Base-by-base conservation (phyloP, 1,140 invertebrate species). In the Brachionus angularis region DNA sequence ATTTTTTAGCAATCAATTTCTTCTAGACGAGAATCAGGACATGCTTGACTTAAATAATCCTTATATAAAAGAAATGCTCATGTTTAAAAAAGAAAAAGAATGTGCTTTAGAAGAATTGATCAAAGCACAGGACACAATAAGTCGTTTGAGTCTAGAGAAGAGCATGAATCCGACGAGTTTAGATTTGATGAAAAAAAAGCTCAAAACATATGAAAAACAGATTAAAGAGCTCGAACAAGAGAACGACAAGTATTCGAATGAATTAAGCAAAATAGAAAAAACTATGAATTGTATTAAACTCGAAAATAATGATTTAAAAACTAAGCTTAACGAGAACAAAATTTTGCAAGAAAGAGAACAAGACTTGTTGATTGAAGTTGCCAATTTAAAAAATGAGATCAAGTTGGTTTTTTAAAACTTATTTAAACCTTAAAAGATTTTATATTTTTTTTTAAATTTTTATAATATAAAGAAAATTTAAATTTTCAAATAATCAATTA, bases 41-140 rank as follows among this genome's bases (percentile, higher is more conserved):
- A 67, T 10, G 33, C 62, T 67, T 18, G 62, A 67, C 8, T 29
- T 27, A 12, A 36, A 67, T 18, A 67, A 67, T 23, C 42, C 62
- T 34, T 67, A 67, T 33, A 42, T 67, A 67, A 67, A 50, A 67
- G 47, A 46, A 23, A 67, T 67, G 42, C n/a, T 67, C 39, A 46
- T 46, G 8, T 47, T 67, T 31, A 47, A 67, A 29, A 46, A 27
- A 67, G 62, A 67, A 12, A 67, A 67, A 50, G 47, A 67, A 39
- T n/a, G 46, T 25, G 42, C 47, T 33, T 27, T 50, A 25, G 62
- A 50, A 34, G 62, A 67, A 33, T 67, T 67, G 25, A 58, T 58
- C 33, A 58, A 58, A 58, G 53, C 53, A 14, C 53, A 58, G 23
- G 53, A 58, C 27, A 39, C 33, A 14, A 27, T 58, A 3, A 58